These are phyloP conservation scores for Camponotus pennsylvanicus DNA, from an alignment of 1,140 invertebrate species.

Conservation along the genomic window DNA sequence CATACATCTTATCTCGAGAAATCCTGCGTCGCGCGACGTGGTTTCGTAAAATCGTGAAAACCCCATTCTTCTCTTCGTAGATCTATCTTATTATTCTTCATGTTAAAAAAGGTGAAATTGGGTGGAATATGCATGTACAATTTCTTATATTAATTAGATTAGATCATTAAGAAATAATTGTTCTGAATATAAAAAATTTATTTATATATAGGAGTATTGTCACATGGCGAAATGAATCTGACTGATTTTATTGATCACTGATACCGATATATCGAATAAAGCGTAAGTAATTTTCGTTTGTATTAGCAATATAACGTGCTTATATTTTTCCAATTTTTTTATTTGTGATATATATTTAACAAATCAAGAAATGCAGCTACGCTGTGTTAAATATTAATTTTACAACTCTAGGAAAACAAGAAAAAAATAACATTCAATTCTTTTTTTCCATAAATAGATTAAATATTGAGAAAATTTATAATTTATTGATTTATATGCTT, in stretches of 20 bases:
- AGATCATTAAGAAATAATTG: neutral
- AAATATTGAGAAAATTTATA: too few species aligned
- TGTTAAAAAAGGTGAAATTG: neutral
- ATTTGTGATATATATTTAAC: too few species aligned
- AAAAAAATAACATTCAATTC: too few species aligned
- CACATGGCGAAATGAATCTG: neutral
- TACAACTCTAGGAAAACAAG: too few species aligned
- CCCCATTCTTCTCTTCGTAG: neutral
- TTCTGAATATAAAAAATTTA: neutral
- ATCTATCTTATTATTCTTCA: conserved; percentile 9
- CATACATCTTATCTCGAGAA: conserved; percentile 47
- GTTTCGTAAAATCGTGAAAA: conserved; percentile 54
- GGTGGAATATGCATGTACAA: neutral
- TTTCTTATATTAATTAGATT: conserved; percentile 11
- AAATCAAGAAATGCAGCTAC: too few species aligned
- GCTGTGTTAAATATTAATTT: too few species aligned
- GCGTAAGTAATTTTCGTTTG: neutral
- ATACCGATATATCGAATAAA: conserved; percentile 3
- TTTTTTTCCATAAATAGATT: too few species aligned
- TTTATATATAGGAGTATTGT: neutral
- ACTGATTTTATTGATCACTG: neutral
- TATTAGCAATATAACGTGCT: too few species aligned
- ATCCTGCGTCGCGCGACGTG: conserved; percentile 1
- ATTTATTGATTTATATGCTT: too few species aligned
- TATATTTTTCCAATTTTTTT: too few species aligned